Percentiles rank a stretch among this genome's conserved stretches.
Conservation (phyloP, 2,113 vertebrate species). For the Scomber scombrus region DNA sequence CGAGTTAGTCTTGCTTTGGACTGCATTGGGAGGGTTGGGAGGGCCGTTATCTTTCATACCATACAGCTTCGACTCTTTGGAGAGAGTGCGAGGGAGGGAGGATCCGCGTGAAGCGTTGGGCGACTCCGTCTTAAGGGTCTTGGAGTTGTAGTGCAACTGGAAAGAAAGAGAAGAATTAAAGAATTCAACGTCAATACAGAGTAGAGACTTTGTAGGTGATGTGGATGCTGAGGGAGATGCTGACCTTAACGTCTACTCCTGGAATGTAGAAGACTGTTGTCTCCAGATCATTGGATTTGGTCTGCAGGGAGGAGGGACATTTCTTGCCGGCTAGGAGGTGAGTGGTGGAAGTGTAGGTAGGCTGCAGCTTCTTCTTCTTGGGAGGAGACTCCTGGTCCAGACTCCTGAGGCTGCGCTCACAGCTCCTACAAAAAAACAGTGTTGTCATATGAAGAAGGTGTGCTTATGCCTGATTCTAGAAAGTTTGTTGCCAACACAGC, state of each 20-base stretch:
- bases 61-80: constrained; percentile 99
- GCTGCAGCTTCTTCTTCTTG: constrained; percentile 96
- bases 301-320: constrained; percentile 94
- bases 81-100: constrained; percentile 96
- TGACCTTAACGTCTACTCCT: constrained; percentile 98
- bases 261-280: constrained; percentile 99
- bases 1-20: constrained; percentile 94
- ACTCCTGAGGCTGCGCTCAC: constrained; percentile 93
- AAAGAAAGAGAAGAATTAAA: background rate
- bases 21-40: constrained; percentile 87
- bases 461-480: background rate
- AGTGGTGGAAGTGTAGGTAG: constrained; percentile 91
- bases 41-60: constrained; percentile 94
- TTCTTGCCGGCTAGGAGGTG: constrained; percentile 94
- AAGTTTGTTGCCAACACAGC: background rate
- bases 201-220: background rate
- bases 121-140: constrained; percentile 96
- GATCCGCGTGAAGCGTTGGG: constrained; percentile 96
- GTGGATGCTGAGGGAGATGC: constrained; percentile 37
- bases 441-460: background rate
- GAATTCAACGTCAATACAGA: background rate
- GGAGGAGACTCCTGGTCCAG: constrained; percentile 98
- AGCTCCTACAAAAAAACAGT: constrained; percentile 85
- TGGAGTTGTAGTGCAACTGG: constrained; percentile 98
- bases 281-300: constrained; percentile 94